Evolutionary conservation across 1,140 invertebrate species (phyloP), one percentile per base, ranked within the genome.

Genomic region (Drosophila biarmipes): DNA sequence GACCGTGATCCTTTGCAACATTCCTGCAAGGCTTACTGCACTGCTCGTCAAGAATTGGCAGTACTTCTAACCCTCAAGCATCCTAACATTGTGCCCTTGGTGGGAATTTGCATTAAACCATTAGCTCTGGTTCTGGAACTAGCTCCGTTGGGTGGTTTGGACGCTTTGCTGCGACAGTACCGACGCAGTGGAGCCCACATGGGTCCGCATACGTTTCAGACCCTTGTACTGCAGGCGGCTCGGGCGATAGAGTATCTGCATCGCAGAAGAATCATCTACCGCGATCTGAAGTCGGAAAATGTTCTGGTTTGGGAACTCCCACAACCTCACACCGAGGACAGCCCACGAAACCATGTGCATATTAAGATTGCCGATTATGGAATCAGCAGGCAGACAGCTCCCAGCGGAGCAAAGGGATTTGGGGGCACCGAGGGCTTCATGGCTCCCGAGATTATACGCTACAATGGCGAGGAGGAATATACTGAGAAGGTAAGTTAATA

Each of bases 381-480:
- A 14, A 99, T 99, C 69, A 98, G 97, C 87, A 93, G 98, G 24
- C 92, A 97, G 52, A 96, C 97, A 0, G 93, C 96, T 54, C 96
- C 98, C 10, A 97, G 97, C 14, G 97, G 98, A 17, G 97, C 97
- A 0, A 99, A 99, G 92, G 98, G 99, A 6, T 99, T 99, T 93
- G 99, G 98, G 10, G 99, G 98, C 1, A 98, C 97, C 0, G 97
- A 98, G 92, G 98, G 98, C 1, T 99, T 99, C 91, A 99, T 99
- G 97, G 99, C 99, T 11, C 99, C 98, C 0, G 98, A 99, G 93
- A 99, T 99, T 66, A 98, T 99, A 93, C 94, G 97, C 49, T 98
- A 98, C 92, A 99, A 99, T 92, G 99, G 99, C 0, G 98, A 99
- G 92, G 98, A 99, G 92, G 98, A 99, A 78, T 99, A 99, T 84